Conservation (phyloP, 1,140 invertebrate species). For the Bursaphelenchus mucronatus region DNA sequence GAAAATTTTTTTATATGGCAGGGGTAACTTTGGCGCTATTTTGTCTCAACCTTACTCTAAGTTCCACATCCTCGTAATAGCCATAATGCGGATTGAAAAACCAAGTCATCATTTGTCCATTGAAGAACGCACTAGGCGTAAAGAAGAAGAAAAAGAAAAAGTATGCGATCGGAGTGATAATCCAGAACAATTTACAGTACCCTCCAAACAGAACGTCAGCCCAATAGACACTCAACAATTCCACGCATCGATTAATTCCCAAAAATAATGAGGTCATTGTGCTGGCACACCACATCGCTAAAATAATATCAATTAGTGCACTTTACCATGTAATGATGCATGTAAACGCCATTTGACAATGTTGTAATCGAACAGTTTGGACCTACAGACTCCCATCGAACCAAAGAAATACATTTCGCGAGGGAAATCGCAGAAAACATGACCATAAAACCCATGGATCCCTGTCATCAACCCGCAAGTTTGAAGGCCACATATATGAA, state of each 20-base stretch:
- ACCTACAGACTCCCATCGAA: slow-evolving; percentile 13
- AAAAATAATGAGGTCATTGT: slow-evolving; percentile 14
- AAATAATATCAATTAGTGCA: background rate
- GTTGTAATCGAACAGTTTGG: background rate
- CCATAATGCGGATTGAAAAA: slow-evolving; percentile 25
- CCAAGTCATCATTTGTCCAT: slow-evolving; percentile 21
- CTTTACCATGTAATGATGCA: background rate
- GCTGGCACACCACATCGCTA: background rate
- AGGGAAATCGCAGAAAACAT: slow-evolving; percentile 11
- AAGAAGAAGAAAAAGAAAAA: slow-evolving; percentile 7
- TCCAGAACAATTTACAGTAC: slow-evolving; percentile 18
- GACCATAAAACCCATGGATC: slow-evolving; percentile 2
- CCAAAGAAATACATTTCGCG: slow-evolving; percentile 5
- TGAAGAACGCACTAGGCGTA: slow-evolving; percentile 12
- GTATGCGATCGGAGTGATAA: slow-evolving; percentile 9
- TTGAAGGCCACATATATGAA: background rate
- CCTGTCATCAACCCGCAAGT: slow-evolving; percentile 1
- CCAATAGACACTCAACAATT: background rate
- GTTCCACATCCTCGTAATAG: too few species aligned
- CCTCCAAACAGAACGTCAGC: slow-evolving; percentile 13
- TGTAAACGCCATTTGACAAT: too few species aligned
- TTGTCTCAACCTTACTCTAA: background rate
- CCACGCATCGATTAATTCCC: slow-evolving; percentile 18
- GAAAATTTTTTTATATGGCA: too few species aligned
- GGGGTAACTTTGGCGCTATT: too few species aligned